Evolutionary conservation across 2,888 invertebrate species (phyloP).

Genomic region (Latrodectus hesperus): DNA sequence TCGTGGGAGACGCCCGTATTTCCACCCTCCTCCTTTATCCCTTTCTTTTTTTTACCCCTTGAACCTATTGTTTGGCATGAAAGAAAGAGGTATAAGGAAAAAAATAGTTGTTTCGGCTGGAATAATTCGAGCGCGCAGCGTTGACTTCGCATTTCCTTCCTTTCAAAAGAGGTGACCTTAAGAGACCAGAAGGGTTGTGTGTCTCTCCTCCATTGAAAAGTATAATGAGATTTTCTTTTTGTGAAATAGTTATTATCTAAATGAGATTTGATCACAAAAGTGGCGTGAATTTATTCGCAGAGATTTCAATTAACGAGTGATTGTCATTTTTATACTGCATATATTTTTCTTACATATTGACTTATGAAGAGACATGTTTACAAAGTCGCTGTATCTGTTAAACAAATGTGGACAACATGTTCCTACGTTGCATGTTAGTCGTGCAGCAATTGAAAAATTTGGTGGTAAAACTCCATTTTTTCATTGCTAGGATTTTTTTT

Average conservation of each 20-base stretch:
- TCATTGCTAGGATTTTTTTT: too few species aligned
- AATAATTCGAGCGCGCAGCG: not conserved
- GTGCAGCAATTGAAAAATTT: too few species aligned
- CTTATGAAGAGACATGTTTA: not conserved
- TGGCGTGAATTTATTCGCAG: not conserved
- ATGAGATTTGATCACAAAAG: slow-evolving; percentile 1
- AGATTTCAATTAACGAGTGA: not conserved
- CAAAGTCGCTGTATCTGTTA: not conserved
- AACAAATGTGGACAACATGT: not conserved
- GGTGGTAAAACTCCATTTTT: too few species aligned
- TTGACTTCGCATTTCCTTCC: not conserved
- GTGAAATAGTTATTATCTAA: not conserved
- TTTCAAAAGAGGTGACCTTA: not conserved
- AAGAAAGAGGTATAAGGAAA: not conserved
- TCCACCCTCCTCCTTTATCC: not conserved
- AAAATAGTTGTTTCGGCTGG: not conserved
- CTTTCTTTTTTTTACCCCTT: not conserved
- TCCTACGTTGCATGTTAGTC: too few species aligned
- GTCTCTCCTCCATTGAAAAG: not conserved
- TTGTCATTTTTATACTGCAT: not conserved
- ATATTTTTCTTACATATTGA: not conserved
- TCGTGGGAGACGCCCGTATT: not conserved
- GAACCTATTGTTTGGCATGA: not conserved
- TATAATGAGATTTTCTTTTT: not conserved
- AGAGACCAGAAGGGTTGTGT: not conserved